phyloP scores from a whole-genome alignment of 2,888 invertebrate genomes.

The Yponomeuta plumbellus region DNA sequence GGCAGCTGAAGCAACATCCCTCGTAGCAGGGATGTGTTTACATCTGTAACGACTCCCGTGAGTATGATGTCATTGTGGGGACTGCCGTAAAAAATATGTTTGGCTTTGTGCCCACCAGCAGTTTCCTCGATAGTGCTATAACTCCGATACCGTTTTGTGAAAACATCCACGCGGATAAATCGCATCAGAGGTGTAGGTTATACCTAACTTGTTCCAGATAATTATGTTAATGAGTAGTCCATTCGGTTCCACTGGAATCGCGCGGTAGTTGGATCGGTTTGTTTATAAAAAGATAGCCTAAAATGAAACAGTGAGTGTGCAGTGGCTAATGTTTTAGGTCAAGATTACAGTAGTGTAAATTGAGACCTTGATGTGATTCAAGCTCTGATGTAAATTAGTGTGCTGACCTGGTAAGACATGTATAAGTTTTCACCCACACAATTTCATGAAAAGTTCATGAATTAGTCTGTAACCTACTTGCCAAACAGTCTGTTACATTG shows the following conservation, averaged over 20 bases:
- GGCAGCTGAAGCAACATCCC: constrained; percentile 38
- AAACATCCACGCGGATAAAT: constrained; percentile 58
- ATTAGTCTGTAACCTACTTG: background rate
- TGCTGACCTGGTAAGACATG: background rate
- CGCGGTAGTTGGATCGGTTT: background rate
- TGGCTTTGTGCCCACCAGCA: constrained; percentile 72
- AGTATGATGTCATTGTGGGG: constrained; percentile 74
- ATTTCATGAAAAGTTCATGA: background rate
- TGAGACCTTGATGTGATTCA: background rate
- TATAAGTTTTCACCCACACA: background rate
- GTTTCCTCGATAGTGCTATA: constrained; percentile 62
- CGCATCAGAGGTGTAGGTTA: constrained; percentile 59
- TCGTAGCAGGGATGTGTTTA: constrained; percentile 68
- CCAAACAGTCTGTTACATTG: background rate
- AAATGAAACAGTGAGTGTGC: constrained; percentile 6
- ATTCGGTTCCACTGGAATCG: constrained; percentile 1
- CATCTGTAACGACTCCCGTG: constrained; percentile 65
- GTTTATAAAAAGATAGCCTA: constrained; percentile 8
- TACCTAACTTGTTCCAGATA: constrained; percentile 46
- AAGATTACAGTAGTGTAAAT: background rate
- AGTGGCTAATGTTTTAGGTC: constrained; percentile 8
- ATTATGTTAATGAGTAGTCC: constrained; percentile 43
- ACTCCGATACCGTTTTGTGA: constrained; percentile 52
- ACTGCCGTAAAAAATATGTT: constrained; percentile 66
- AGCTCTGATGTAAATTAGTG: background rate